These are phyloP conservation scores for Dione vanillae DNA, from an alignment of 2,888 invertebrate genomes.

Conservation along the genomic window DNA sequence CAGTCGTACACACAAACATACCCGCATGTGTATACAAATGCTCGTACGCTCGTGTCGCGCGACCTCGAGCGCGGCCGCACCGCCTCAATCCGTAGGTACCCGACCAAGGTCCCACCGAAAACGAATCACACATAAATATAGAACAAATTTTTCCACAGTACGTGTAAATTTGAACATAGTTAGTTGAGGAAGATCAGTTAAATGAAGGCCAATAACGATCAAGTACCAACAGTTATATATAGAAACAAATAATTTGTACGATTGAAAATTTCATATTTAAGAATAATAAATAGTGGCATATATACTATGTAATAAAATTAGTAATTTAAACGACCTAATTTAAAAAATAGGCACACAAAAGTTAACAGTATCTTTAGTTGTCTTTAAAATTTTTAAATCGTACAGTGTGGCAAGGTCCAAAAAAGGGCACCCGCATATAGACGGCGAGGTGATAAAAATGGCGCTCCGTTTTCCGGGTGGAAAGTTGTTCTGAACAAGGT, in stretches of 20 bases:
- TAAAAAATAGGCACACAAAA: neutral
- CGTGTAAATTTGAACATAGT: constrained; percentile 41
- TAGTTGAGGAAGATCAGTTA: constrained; percentile 49
- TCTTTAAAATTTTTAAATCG: constrained; percentile 33
- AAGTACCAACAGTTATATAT: neutral
- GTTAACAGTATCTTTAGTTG: constrained; percentile 3
- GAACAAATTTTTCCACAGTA: constrained; percentile 49
- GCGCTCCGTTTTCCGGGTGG: constrained; percentile 70
- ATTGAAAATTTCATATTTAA: too few relatives aligned
- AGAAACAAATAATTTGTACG: neutral
- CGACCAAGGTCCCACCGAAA: constrained; percentile 65
- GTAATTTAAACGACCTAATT: too few relatives aligned
- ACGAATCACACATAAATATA: constrained; percentile 55
- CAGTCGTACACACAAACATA: constrained; percentile 41
- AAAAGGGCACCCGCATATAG: constrained; percentile 62
- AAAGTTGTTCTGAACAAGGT: constrained; percentile 77
- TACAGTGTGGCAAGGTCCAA: constrained; percentile 48
- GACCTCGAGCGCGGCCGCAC: constrained; percentile 67
- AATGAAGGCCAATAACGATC: neutral
- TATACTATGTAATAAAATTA: too few relatives aligned
- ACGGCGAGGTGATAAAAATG: constrained; percentile 54
- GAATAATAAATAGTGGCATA: too few relatives aligned
- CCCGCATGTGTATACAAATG: constrained; percentile 36
- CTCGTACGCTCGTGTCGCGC: constrained; percentile 48
- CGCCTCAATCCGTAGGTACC: constrained; percentile 70